Evolutionary conservation across 2,888 invertebrate genomes (phyloP).

Genomic region (Notodonta ziczac): DNA sequence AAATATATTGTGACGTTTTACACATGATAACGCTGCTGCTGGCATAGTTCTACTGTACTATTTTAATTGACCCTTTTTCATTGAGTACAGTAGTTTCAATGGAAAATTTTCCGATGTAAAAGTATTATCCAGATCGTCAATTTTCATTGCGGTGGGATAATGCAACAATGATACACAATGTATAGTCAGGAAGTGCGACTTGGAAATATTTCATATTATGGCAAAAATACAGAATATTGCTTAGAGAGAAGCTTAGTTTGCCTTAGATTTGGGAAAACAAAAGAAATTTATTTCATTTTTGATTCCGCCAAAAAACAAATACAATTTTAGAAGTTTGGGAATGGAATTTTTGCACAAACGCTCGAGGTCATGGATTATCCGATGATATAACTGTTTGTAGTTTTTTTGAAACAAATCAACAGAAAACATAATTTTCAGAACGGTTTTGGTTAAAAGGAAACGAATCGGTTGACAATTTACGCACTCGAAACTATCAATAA

Average conservation of each 20-base stretch:
- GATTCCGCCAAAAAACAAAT: no score
- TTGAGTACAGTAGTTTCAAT: conserved; percentile 18
- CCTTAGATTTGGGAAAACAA: no score
- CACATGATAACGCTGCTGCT: conserved; percentile 31
- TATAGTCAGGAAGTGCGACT: not conserved
- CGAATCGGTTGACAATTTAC: not conserved
- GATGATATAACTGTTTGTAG: conserved; percentile 5
- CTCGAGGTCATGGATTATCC: conserved; percentile 25
- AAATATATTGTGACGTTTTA: conserved; percentile 48
- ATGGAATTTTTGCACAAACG: conserved; percentile 23
- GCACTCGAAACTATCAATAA: not conserved
- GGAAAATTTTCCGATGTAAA: conserved; percentile 23
- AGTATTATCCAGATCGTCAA: conserved; percentile 6
- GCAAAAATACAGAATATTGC: no score
- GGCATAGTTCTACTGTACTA: conserved; percentile 27
- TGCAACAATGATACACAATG: conserved; percentile 1
- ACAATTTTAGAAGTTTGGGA: no score
- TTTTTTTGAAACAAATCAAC: conserved; percentile 21
- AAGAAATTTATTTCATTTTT: no score
- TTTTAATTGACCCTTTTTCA: conserved; percentile 35
- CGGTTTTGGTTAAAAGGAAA: not conserved
- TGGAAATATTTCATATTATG: no score
- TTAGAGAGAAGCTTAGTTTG: no score
- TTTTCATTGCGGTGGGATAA: not conserved
- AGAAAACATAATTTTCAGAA: not conserved